A percentile compares a stretch with the other conserved stretches of the same genome.
Conservation (phyloP, 2,113 vertebrate species). For the Orycteropus afer region DNA sequence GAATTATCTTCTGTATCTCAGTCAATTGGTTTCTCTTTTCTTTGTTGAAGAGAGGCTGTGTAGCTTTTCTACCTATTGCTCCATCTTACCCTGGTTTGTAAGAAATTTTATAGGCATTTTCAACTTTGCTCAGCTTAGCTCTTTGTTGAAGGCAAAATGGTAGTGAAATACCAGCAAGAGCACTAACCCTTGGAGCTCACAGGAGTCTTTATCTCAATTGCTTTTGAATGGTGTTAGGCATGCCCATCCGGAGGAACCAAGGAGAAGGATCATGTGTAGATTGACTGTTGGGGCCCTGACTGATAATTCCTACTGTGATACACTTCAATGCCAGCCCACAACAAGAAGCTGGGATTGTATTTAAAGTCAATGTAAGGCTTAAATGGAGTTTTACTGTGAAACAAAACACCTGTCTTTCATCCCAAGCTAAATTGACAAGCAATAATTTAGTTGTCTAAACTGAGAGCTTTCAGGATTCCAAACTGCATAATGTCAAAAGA, state of each 20-base stretch:
- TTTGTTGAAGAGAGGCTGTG: too few relatives aligned
- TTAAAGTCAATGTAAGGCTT: slow-evolving; percentile 76
- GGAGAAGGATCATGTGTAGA: slow-evolving; percentile 49
- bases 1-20: too few relatives aligned
- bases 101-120: slow-evolving; percentile 34
- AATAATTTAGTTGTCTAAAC: slow-evolving; percentile 91
- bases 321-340: slow-evolving; percentile 67
- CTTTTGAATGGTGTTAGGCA: slow-evolving; percentile 25
- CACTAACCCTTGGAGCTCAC: neutral
- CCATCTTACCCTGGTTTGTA: too few relatives aligned
- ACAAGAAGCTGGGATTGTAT: slow-evolving; percentile 79
- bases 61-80: too few relatives aligned
- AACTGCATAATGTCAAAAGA: slow-evolving; percentile 87
- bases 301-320: slow-evolving; percentile 66
- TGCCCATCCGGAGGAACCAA: slow-evolving; percentile 38
- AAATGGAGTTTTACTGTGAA: slow-evolving; percentile 85
- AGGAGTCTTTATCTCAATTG: slow-evolving; percentile 73
- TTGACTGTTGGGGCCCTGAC: slow-evolving; percentile 58
- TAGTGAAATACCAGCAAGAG: slow-evolving; percentile 4
- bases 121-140: neutral
- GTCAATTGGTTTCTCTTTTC: too few relatives aligned
- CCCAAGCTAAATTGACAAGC: slow-evolving; percentile 87
- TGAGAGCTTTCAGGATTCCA: slow-evolving; percentile 88
- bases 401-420: slow-evolving; percentile 90
- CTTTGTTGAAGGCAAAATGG: slow-evolving; percentile 35